Evolutionary conservation across 2,113 vertebrate genomes (phyloP), one percentile per base, ranked within the genome.

Genomic region (Gallinago jamesoni): DNA sequence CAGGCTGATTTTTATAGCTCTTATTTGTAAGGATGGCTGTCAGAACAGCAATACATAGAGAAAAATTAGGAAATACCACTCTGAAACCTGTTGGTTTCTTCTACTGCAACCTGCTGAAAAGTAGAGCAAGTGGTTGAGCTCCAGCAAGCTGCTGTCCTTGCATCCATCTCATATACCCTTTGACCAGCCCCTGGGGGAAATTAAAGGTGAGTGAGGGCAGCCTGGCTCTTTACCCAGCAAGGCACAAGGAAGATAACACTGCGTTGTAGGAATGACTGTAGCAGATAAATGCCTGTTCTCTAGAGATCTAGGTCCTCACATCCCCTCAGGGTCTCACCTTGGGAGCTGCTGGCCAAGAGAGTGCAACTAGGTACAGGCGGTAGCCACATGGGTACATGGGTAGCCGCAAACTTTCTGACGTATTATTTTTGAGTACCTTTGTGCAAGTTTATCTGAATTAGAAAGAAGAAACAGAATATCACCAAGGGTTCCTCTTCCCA

Each of bases 331-430:
- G 17, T 30, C 16, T 67, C 16, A 11, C 9, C 21, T 27, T 27
- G 21, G 10, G 25, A 80, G 2, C 10, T 28, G 23, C 21, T 37
- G 87, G 28, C 27, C n/a, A 74, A 43, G 1, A 13, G 21, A 62
- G 7, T 4, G 12, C 0, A 2, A 2, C 20, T 23, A 84, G 8
- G 20, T 56, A 43, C 4, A 25, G 5, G 7, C 19, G 3, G 4
- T 14, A n/a, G n/a, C n/a, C n/a, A n/a, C n/a, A n/a, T n/a, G n/a
- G n/a, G n/a, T n/a, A 53, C 17, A 9, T 4, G 21, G 13, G 14
- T 13, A 28, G 27, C 8, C 12, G 16, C 33, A 11, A 63, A 20
- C 4, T 37, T 89, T 35, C 45, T 67, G 27, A 70, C 28, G 7
- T 6, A 5, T 31, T 59, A 33, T 5, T 86, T 59, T 15, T 55